Conservation (phyloP, 2,888 invertebrate genomes). For the Drosophila infuscata region DNA sequence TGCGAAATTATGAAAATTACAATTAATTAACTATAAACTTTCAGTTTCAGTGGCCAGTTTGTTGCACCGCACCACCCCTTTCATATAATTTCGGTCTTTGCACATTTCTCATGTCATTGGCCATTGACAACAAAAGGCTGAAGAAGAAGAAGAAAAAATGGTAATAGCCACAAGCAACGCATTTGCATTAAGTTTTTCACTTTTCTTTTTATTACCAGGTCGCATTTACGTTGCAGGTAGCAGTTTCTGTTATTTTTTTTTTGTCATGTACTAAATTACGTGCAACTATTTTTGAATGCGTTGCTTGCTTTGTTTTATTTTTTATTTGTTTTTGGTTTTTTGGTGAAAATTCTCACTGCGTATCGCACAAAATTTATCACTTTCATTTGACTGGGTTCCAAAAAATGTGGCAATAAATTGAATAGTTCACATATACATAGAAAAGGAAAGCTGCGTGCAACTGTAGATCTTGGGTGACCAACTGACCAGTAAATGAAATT, state of each 20-base stretch:
- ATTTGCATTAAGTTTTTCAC: conserved; percentile 66
- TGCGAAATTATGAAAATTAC: conserved; percentile 44
- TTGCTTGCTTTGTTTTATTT: conserved; percentile 33
- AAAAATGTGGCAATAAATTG: conserved; percentile 51
- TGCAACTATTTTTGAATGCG: conserved; percentile 72
- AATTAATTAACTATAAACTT: conserved; percentile 63
- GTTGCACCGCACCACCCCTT: not conserved
- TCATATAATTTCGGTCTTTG: conserved; percentile 37
- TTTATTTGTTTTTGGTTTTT: conserved; percentile 36
- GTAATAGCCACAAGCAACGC: conserved; percentile 18
- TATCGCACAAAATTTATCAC: conserved; percentile 63
- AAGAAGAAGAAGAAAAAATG: not conserved
- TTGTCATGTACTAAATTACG: conserved; percentile 69
- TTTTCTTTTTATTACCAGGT: conserved; percentile 63
- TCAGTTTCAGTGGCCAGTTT: conserved; percentile 52
- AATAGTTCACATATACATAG: conserved; percentile 27
- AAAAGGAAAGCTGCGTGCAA: conserved; percentile 40
- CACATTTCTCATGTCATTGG: conserved; percentile 60
- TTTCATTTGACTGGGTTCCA: conserved; percentile 75
- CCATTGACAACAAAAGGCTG: conserved; percentile 10
- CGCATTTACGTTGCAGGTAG: conserved; percentile 59
- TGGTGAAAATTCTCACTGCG: conserved; percentile 68
- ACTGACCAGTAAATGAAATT: conserved; percentile 19
- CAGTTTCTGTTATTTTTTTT: conserved; percentile 34
- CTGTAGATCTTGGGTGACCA: conserved; percentile 7